A percentile compares a stretch with the other conserved stretches of the same genome.
Evolutionary conservation across 1,140 invertebrate genomes (phyloP).

Genomic region (Drosophila nigromelanica): DNA sequence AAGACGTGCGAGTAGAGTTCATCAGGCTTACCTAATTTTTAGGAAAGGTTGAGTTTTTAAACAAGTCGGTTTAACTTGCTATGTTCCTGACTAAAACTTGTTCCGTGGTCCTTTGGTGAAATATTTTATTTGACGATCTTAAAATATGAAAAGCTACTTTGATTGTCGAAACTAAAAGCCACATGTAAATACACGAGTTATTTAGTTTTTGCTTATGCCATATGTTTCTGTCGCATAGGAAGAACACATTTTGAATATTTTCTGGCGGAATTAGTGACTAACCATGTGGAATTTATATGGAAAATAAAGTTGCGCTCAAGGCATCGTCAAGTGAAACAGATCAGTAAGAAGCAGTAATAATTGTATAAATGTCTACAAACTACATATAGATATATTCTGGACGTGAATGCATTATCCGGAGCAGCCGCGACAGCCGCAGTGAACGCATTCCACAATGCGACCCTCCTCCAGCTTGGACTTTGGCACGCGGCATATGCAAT

Average conservation of each 20-base stretch:
- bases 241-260: not conserved
- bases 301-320: not conserved
- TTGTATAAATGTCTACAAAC: constrained; percentile 5
- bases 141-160: too few species aligned
- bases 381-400: not conserved
- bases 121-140: too few species aligned
- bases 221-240: constrained; percentile 1
- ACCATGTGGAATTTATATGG: constrained; percentile 13
- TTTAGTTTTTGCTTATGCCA: not conserved
- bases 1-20: too few species aligned
- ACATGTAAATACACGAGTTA: too few species aligned
- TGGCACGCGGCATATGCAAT: constrained; percentile 99
- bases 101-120: too few species aligned
- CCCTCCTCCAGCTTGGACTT: constrained; percentile 99
- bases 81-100: too few species aligned
- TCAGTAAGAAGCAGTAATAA: not conserved
- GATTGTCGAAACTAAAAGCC: too few species aligned
- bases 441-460: constrained; percentile 98
- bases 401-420: constrained; percentile 87
- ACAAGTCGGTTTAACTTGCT: too few species aligned
- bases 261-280: not conserved
- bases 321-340: not conserved
- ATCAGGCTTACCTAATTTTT: too few species aligned
- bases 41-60: too few species aligned
- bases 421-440: constrained; percentile 98